A percentile compares a stretch with the other conserved stretches of the same genome.
phyloP scores from a whole-genome alignment of 2,797 vertebrate species.

The Sebastes wilsoni region DNA sequence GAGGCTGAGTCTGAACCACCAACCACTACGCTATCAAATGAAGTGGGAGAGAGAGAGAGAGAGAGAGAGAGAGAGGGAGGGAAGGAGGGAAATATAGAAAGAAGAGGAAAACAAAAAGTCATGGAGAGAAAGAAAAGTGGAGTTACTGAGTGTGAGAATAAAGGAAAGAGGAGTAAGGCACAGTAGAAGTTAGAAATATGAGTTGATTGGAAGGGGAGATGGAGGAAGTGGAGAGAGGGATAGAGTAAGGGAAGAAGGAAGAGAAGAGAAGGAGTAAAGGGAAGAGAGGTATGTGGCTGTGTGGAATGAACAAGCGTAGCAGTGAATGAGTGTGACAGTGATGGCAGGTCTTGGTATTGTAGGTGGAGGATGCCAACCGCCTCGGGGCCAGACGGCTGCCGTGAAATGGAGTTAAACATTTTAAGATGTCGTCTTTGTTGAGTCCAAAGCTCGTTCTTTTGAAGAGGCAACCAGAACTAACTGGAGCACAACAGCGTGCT shows the following conservation, averaged over 20 bases:
- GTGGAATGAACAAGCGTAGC: constrained; percentile 4
- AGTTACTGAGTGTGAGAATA: background rate
- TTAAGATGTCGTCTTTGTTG: constrained; percentile 31
- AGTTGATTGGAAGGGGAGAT: background rate
- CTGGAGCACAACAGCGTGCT: constrained; percentile 3
- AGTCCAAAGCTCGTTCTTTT: constrained; percentile 11
- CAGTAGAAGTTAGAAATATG: background rate
- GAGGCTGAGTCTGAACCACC: background rate
- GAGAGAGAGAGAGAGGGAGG: background rate
- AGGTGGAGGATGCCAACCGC: constrained; percentile 36
- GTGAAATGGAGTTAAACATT: constrained; percentile 60
- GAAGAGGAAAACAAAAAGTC: background rate
- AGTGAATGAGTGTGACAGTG: constrained; percentile 50
- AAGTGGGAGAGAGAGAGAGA: background rate
- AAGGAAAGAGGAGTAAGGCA: background rate
- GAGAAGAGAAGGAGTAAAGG: background rate
- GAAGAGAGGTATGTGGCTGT: background rate
- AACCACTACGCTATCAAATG: too few relatives aligned
- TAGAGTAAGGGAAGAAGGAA: background rate
- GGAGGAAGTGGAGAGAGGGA: background rate
- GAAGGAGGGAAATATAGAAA: background rate
- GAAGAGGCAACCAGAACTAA: constrained; percentile 24
- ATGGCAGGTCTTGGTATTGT: constrained; percentile 33
- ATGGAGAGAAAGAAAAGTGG: background rate
- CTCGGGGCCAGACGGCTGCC: constrained; percentile 37